A percentile compares a stretch with the other conserved stretches of the same genome.
phyloP scores from a whole-genome alignment of 2,113 vertebrate species.

The Hemichromis elongatus region DNA sequence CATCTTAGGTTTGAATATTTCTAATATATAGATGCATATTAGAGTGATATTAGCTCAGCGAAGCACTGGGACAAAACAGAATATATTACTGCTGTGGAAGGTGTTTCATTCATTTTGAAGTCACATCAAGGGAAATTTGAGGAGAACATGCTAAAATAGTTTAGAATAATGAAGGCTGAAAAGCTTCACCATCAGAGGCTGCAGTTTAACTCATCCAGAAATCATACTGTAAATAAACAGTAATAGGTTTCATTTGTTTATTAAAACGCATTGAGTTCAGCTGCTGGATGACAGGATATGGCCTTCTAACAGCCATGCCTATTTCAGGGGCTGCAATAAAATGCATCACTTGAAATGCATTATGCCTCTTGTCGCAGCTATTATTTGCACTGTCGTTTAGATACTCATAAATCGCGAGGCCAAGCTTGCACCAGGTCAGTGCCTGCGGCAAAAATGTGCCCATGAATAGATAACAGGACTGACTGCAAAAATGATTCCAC shows the following conservation, averaged over 20 bases:
- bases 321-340: slow-evolving; percentile 37
- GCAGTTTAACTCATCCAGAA: neutral
- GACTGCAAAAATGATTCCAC: neutral
- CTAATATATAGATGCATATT: neutral
- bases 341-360: slow-evolving; percentile 26
- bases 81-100: neutral
- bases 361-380: slow-evolving; percentile 13
- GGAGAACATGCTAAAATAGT: neutral
- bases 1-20: neutral
- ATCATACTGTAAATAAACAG: neutral
- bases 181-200: neutral
- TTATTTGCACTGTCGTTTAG: slow-evolving; percentile 34
- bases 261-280: slow-evolving; percentile 1
- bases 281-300: neutral
- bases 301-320: slow-evolving; percentile 2
- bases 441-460: neutral
- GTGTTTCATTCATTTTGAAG: neutral
- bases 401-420: neutral
- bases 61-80: neutral
- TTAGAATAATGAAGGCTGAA: neutral
- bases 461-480: neutral
- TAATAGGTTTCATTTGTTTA: neutral
- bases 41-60: neutral
- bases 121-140: neutral
- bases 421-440: neutral